Evolutionary conservation across 2,888 invertebrate species (phyloP).

Genomic region (Caenorhabditis uteleia): DNA sequence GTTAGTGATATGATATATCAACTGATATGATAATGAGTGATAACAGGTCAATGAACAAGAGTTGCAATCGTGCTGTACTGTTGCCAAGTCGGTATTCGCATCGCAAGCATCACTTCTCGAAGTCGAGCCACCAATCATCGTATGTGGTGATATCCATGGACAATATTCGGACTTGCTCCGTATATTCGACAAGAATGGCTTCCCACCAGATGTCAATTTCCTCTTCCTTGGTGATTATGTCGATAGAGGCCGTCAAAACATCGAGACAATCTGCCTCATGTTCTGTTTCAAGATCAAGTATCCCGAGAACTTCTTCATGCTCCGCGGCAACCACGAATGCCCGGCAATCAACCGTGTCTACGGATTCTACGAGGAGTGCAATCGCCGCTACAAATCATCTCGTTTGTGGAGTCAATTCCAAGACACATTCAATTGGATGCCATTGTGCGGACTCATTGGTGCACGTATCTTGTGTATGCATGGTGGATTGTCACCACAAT

Average conservation of each 20-base stretch:
- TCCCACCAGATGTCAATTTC: slow-evolving; percentile 62
- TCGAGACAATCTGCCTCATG: slow-evolving; percentile 64
- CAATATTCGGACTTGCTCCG: slow-evolving; percentile 62
- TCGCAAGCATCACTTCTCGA: slow-evolving; percentile 56
- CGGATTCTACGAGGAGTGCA: slow-evolving; percentile 64
- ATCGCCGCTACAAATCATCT: slow-evolving; percentile 54
- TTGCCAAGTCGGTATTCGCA: slow-evolving; percentile 55
- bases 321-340: slow-evolving; percentile 64
- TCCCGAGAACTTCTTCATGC: slow-evolving; percentile 64
- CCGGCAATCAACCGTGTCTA: slow-evolving; percentile 64
- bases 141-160: slow-evolving; percentile 64
- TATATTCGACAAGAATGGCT: slow-evolving; percentile 64
- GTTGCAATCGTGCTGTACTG: slow-evolving; percentile 44
- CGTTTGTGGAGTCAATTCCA: slow-evolving; percentile 57
- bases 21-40: background rate
- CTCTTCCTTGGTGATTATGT: slow-evolving; percentile 65
- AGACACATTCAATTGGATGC: slow-evolving; percentile 67
- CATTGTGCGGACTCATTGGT: slow-evolving; percentile 59
- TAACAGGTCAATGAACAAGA: slow-evolving; percentile 47
- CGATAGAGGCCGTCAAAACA: slow-evolving; percentile 64
- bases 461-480: slow-evolving; percentile 63
- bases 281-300: slow-evolving; percentile 61
- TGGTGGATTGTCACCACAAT: slow-evolving; percentile 63
- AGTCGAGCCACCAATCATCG: slow-evolving; percentile 59
- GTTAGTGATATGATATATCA: slow-evolving; percentile 4